phyloP scores from a whole-genome alignment of 1,140 invertebrate genomes.

The Melitaea cinxia region DNA sequence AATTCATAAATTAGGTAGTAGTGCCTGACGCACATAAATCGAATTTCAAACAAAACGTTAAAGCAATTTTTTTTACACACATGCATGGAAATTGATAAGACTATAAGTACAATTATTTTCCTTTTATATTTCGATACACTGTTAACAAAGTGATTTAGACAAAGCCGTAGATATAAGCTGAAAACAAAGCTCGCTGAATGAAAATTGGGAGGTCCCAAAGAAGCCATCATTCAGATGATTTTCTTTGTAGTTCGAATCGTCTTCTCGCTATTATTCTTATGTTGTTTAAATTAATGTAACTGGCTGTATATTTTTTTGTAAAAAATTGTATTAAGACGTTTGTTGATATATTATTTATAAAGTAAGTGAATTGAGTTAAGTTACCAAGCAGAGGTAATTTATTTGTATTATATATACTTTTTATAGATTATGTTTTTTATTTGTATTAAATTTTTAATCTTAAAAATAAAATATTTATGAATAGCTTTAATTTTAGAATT shows the following conservation, averaged over 20 bases:
- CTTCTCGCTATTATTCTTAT: slow-evolving; percentile 29
- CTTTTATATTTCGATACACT: slow-evolving; percentile 54
- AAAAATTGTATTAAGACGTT: neutral
- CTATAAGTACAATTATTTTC: slow-evolving; percentile 51
- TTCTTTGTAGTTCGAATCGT: slow-evolving; percentile 59
- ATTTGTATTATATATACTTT: too few species aligned
- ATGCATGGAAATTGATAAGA: neutral
- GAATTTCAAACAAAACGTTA: neutral
- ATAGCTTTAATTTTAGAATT: too few species aligned
- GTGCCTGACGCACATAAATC: neutral
- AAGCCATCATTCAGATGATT: slow-evolving; percentile 54
- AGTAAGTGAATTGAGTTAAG: too few species aligned
- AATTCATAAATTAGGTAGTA: neutral
- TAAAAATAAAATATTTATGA: too few species aligned
- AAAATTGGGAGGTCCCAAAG: slow-evolving; percentile 55
- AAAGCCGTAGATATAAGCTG: slow-evolving; percentile 43
- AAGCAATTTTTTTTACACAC: neutral
- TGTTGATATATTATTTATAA: too few species aligned
- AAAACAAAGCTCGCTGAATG: slow-evolving; percentile 52
- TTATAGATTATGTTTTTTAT: too few species aligned
- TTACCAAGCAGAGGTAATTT: too few species aligned
- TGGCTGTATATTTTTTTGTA: neutral
- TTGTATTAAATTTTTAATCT: too few species aligned
- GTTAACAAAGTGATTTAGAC: slow-evolving; percentile 53
- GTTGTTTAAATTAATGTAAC: neutral